Percentiles rank a stretch among this genome's conserved stretches.
phyloP scores from a whole-genome alignment of 2,113 vertebrate genomes.

The Sinocyclocheilus anshuiensis region DNA sequence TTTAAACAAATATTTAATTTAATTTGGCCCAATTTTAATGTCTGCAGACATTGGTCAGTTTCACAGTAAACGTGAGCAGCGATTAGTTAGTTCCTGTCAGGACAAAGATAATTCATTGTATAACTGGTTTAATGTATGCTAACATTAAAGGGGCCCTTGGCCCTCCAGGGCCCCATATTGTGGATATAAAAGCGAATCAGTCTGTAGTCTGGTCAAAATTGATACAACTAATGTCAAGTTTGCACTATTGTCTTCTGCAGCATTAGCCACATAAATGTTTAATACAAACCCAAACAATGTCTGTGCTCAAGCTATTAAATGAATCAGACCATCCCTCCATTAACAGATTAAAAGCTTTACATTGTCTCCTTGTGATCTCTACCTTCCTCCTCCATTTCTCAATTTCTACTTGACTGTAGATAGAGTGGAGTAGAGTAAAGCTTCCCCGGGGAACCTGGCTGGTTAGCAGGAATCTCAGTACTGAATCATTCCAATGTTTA shows the following conservation, averaged over 20 bases:
- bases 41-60: neutral
- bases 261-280: conserved; percentile 60
- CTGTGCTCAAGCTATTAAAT: conserved; percentile 57
- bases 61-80: neutral
- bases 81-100: neutral
- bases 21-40: neutral
- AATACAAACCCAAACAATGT: conserved; percentile 48
- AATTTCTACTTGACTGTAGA: conserved; percentile 48
- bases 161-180: neutral
- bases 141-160: neutral
- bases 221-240: conserved; percentile 48
- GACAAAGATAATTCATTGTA: neutral
- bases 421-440: conserved; percentile 35
- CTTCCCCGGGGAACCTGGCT: conserved; percentile 36
- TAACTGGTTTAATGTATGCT: neutral
- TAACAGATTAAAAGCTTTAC: conserved; percentile 64
- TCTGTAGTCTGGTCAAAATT: conserved; percentile 28
- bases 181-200: conserved; percentile 16
- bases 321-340: conserved; percentile 53
- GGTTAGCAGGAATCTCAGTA: conserved; percentile 44
- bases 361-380: conserved; percentile 35
- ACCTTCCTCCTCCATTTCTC: conserved; percentile 25
- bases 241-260: conserved; percentile 45
- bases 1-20: neutral
- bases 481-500: conserved; percentile 38